Percentiles rank a stretch among this genome's conserved stretches.
phyloP scores from a whole-genome alignment of 2,113 vertebrate species.

The Ovibos moschatus region DNA sequence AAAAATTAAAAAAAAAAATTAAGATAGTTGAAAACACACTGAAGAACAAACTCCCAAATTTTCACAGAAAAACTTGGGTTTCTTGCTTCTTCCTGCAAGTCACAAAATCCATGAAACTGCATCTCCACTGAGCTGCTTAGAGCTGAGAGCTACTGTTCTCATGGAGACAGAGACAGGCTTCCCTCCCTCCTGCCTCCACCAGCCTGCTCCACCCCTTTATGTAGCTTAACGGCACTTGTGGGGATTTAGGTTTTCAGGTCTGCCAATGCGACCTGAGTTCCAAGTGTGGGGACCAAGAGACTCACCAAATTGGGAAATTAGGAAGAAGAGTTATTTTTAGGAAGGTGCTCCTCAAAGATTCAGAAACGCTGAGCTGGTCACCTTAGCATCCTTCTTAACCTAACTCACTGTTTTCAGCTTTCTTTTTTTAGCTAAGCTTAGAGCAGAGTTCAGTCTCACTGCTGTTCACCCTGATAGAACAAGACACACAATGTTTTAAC shows the following conservation, averaged over 20 bases:
- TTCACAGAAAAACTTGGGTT: background rate
- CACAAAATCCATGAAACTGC: accelerated
- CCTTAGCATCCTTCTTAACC: background rate
- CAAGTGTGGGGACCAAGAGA: background rate
- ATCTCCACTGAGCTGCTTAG: background rate
- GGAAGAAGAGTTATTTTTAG: background rate
- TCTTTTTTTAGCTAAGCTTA: background rate
- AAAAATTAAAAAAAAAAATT: background rate
- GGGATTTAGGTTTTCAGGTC: background rate
- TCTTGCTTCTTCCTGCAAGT: background rate
- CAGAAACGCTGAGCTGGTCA: background rate
- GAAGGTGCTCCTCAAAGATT: background rate
- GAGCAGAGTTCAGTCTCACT: background rate
- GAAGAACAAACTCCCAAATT: background rate
- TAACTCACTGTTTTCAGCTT: background rate
- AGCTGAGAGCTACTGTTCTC: background rate
- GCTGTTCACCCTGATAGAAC: background rate
- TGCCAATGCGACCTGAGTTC: background rate
- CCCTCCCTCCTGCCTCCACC: background rate
- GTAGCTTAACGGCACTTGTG: background rate
- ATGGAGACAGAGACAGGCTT: accelerated
- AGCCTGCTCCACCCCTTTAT: too few species aligned
- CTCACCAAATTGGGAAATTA: background rate
- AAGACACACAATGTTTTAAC: background rate
- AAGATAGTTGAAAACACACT: background rate